Base-by-base conservation (phyloP, 2,888 invertebrate genomes). In the Ellobium chinense region DNA sequence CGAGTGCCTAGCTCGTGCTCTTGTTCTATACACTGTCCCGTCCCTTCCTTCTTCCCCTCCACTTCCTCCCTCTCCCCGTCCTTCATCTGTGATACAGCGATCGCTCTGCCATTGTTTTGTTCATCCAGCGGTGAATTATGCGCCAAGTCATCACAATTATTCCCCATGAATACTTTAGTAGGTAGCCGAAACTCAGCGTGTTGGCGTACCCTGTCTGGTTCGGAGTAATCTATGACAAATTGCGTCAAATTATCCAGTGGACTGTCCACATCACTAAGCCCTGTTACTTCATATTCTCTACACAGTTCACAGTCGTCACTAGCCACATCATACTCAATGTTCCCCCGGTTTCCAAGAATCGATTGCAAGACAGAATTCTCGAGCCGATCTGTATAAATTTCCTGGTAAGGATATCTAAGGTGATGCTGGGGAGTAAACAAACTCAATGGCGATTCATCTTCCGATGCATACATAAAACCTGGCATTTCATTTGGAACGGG, bases 351-450 rank as follows among this genome's bases (percentile, higher is more conserved):
- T 21, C 27, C 12, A n/a, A 34, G 31, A 21, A 7, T 31, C n/a
- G 12, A n/a, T 31, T 24, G n/a, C 24, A 27, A 18, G 27, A 5
- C 14, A 31, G 21, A 65, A 18, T 46, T 46, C 18, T 46, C 46
- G 18, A 46, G 18, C 18, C 9, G 46, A 7, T 7, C 46, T 12
- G 46, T 12, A 18, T 46, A 46, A 46, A 46, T 18, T 18, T 60
- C 60, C 7, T 29, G 12, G 24, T 2, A 27, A 29, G 58, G 9
- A 58, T n/a, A 14, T 12, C 18, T 1, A 0, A 46, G 29, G 14
- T n/a, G 39, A 62, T 39, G 29, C 31, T 46, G 36, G 5, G 62
- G n/a, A n/a, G 70, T 70, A 3, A 70, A 46, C 39, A 78, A 62
- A 9, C 37, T n/a, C n/a, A 27, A 54, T 0, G 60, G 34, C 9